Evolutionary conservation across 2,888 invertebrate species (phyloP), one percentile per base, ranked within the genome.

Genomic region (Drosophila yooni): DNA sequence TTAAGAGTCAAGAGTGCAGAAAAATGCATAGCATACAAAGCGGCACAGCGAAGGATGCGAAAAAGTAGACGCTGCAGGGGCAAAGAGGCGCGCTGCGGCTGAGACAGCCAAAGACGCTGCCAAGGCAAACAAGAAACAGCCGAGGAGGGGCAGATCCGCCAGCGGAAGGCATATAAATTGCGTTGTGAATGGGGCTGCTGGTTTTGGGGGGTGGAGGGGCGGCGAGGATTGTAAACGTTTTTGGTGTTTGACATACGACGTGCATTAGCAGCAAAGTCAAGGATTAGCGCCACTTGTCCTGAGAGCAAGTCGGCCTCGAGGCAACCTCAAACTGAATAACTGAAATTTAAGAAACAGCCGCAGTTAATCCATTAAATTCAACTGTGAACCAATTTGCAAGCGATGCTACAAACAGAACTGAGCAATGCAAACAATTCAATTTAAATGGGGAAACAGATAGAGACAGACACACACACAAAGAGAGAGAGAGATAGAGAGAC

Each of bases 221-320:
- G 21, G 21, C 21, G 21, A 51, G 76, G 80, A 63, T 34, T 66
- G 77, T 88, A 84, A 88, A 81, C 84, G 88, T 88, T 87, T 88
- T 87, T 82, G 88, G 88, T 87, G 87, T 87, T 87, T 87, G 87
- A 87, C 87, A 87, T 87, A 87, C 88, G 87, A 88, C 87, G 87
- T 87, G 87, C 87, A 87, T 87, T 88, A 87, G 87, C 87, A 88
- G 88, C 88, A 87, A 87, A 87, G 88, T 87, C 87, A 87, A 87
- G 87, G 87, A 87, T 87, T 87, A 87, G 84, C 87, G 86, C 86
- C 88, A 88, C 88, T 87, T 84, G 87, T 82, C 83, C 78, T 87
- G 67, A 83, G 88, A 86, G 84, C 70, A 13, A 70, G 38, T 61
- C 64, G 51, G 86, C 73, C 64, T 62, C 34, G 10, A 46, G 63